Evolutionary conservation across 2,888 invertebrate species (phyloP).

Genomic region (Napeogenes sylphis): DNA sequence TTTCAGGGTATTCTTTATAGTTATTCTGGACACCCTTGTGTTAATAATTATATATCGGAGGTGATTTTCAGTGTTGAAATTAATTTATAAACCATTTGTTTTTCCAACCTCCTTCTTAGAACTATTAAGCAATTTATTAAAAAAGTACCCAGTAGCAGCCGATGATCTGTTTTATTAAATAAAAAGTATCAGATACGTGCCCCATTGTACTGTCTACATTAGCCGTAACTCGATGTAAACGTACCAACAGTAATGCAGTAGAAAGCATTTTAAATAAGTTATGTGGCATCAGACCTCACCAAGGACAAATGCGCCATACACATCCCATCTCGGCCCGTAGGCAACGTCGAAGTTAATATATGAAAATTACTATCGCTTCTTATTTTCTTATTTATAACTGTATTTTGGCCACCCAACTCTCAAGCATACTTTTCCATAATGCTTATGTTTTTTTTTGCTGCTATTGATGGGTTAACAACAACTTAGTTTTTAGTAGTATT

Average conservation of each 20-base stretch:
- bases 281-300: conserved; percentile 19
- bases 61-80: background rate
- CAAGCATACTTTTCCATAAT: conserved; percentile 54
- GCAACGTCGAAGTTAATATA: conserved; percentile 51
- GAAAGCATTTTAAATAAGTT: conserved; percentile 23
- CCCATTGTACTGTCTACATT: conserved; percentile 2
- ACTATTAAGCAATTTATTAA: background rate
- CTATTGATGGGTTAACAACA: conserved; percentile 20
- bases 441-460: conserved; percentile 17
- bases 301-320: conserved; percentile 28
- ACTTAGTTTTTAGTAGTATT: background rate
- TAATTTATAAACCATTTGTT: too few species aligned
- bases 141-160: too few species aligned
- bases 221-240: conserved; percentile 19
- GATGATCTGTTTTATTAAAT: too few species aligned
- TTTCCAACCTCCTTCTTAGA: background rate
- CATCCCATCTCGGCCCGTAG: conserved; percentile 27
- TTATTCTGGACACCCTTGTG: background rate
- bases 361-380: conserved; percentile 49
- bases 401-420: conserved; percentile 48
- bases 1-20: background rate
- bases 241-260: conserved; percentile 21
- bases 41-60: background rate
- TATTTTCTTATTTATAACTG: conserved; percentile 46
- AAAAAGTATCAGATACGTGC: too few species aligned